phyloP scores from a whole-genome alignment of 1,140 invertebrate species.

The Drusus annulatus region DNA sequence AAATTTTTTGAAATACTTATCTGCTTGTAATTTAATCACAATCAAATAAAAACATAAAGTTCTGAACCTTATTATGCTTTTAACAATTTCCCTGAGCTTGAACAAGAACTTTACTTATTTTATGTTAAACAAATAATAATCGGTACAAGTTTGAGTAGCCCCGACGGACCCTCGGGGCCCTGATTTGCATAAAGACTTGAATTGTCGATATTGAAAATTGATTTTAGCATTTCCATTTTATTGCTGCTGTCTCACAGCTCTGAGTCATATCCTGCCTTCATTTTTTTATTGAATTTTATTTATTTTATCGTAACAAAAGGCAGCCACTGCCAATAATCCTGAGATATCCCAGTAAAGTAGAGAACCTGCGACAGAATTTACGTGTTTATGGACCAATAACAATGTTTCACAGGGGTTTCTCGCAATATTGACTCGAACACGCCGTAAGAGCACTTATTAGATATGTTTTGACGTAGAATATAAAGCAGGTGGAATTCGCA shows the following conservation, averaged over 20 bases:
- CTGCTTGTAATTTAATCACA: background rate
- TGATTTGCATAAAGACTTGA: conserved; percentile 54
- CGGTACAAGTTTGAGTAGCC: conserved; percentile 3
- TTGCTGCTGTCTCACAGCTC: conserved; percentile 12
- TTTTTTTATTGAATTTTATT: conserved; percentile 5
- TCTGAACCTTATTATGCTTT: background rate
- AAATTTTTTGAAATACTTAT: background rate
- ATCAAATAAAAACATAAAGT: background rate
- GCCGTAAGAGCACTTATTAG: background rate
- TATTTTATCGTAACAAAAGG: background rate
- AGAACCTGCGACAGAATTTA: conserved; percentile 26
- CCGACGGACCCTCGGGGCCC: background rate
- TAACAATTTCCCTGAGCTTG: background rate
- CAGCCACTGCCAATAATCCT: conserved; percentile 15
- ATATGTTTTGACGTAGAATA: conserved; percentile 2
- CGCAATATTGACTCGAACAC: background rate
- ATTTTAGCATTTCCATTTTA: conserved; percentile 53
- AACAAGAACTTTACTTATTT: conserved; percentile 9
- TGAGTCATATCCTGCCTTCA: conserved; percentile 30
- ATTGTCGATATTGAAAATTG: conserved; percentile 57
- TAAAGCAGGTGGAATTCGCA: conserved; percentile 9
- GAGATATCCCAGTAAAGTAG: background rate
- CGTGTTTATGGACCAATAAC: conserved; percentile 12
- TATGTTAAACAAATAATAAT: conserved; percentile 6
- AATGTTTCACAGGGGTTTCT: background rate